These are phyloP conservation scores for Caenorhabditis virilis DNA, from an alignment of 2,888 invertebrate genomes.

Conservation along the genomic window DNA sequence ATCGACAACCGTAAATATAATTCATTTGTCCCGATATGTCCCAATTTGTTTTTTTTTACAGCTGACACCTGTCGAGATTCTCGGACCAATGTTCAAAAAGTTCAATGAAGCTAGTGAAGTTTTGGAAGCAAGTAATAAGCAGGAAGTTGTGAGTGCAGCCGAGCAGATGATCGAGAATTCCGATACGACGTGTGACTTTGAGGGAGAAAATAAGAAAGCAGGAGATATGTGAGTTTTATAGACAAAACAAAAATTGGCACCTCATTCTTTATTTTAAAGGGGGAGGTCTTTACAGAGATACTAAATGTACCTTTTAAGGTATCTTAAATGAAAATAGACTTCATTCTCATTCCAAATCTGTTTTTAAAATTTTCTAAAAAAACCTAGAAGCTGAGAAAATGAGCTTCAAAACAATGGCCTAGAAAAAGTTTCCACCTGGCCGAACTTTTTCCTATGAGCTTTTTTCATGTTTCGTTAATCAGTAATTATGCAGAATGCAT, in stretches of 20 bases:
- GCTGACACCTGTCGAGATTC: conserved; percentile 44
- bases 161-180: conserved; percentile 29
- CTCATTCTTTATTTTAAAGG: no score
- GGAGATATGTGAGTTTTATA: conserved; percentile 27
- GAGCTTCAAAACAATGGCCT: no score
- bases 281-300: no score
- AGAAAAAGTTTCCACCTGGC: no score
- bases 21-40: neutral
- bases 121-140: conserved; percentile 2
- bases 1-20: conserved; percentile 31
- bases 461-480: no score
- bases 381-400: no score
- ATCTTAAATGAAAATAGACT: no score
- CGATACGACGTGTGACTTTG: conserved; percentile 31
- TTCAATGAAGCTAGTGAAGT: conserved; percentile 27
- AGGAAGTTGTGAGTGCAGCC: conserved; percentile 23
- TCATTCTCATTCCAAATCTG: no score
- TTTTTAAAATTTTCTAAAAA: no score
- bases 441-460: no score
- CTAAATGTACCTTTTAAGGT: no score
- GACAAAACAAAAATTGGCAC: neutral
- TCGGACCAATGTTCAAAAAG: conserved; percentile 48
- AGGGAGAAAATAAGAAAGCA: conserved; percentile 22
- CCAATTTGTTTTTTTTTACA: conserved; percentile 5
- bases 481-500: no score